Conservation (phyloP, 30 jellyfish, hydroid and myxozoan genomes). For the Sanderia malayensis region DNA sequence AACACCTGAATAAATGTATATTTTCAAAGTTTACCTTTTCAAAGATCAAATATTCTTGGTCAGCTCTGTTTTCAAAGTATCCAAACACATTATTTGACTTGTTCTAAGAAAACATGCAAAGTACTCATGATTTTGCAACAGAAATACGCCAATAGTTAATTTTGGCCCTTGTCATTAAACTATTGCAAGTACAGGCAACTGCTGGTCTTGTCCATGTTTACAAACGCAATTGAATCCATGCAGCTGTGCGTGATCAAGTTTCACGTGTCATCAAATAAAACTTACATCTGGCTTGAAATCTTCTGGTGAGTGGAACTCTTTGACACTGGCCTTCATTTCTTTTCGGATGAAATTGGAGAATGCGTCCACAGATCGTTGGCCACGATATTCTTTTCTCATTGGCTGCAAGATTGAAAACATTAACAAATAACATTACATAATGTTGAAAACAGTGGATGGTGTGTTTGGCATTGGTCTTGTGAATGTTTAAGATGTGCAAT, state of each 20-base stretch:
- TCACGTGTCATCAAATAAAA: no score
- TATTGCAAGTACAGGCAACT: no score
- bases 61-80: conserved; percentile 72
- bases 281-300: conserved; percentile 92
- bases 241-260: no score
- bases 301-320: conserved; percentile 75
- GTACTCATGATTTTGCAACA: no score
- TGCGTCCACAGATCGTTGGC: conserved; percentile 99
- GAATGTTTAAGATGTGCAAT: no score
- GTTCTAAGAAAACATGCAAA: conserved; percentile 62
- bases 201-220: no score
- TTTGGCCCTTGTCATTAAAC: no score
- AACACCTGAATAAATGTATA: background rate
- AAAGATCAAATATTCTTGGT: conserved; percentile 63
- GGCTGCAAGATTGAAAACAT: conserved; percentile 52
- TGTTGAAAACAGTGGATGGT: no score
- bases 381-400: conserved; percentile 95
- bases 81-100: conserved; percentile 77
- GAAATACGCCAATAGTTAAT: no score
- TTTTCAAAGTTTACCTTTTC: conserved; percentile 54
- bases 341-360: conserved; percentile 78
- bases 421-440: background rate
- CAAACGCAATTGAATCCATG: no score
- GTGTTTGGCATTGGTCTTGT: no score
- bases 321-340: conserved; percentile 79